A percentile compares a stretch with the other conserved stretches of the same genome.
These are phyloP conservation scores for Theretra japonica DNA, from an alignment of 2,888 invertebrate genomes.

Conservation along the genomic window DNA sequence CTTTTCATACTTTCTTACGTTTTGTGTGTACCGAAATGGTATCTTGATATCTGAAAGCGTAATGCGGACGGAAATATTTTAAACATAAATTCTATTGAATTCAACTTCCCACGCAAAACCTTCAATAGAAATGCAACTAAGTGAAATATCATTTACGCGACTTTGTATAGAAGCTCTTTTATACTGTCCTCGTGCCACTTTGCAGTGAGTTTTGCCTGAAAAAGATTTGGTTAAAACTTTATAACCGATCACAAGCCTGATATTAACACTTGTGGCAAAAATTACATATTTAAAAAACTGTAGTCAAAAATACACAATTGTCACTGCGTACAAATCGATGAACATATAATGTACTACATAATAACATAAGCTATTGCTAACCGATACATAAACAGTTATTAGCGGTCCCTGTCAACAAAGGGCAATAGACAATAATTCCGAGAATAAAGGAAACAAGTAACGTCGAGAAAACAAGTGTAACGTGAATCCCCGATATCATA, in stretches of 20 bases:
- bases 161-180: too few species aligned
- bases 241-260: too few species aligned
- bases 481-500: constrained; percentile 53
- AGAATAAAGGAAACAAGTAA: constrained; percentile 25
- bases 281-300: too few species aligned
- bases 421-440: constrained; percentile 30
- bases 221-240: too few species aligned
- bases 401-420: not conserved
- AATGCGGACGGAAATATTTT: constrained; percentile 14
- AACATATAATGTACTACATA: not conserved
- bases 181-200: too few species aligned
- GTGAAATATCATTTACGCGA: too few species aligned
- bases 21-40: constrained; percentile 15
- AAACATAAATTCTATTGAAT: constrained; percentile 24
- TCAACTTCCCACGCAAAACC: not conserved
- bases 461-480: constrained; percentile 40
- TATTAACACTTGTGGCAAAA: too few species aligned
- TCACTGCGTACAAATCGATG: too few species aligned
- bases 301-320: too few species aligned
- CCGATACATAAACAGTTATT: not conserved
- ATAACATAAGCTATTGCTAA: not conserved
- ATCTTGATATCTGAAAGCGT: not conserved
- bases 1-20: constrained; percentile 27
- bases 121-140: not conserved
- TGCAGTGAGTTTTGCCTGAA: too few species aligned